phyloP scores from a whole-genome alignment of 2,113 vertebrate genomes.

The Ranitomeya variabilis region DNA sequence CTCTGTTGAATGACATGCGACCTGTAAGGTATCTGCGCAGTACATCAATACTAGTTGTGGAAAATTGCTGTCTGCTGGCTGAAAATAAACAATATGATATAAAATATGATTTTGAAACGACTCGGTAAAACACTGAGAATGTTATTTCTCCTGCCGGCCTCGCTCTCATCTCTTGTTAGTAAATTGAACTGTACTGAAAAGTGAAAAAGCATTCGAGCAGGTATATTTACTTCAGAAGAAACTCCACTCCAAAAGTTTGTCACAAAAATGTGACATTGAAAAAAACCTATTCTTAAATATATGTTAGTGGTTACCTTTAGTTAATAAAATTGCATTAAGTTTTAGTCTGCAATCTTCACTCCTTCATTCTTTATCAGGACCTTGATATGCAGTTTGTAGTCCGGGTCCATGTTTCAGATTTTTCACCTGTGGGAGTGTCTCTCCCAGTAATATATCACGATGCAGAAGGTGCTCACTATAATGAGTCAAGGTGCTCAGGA shows the following conservation, averaged over 20 bases:
- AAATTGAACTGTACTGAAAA: slow-evolving; percentile 68
- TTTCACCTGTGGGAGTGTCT: too few relatives aligned
- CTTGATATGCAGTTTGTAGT: too few relatives aligned
- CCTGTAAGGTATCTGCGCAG: slow-evolving; percentile 79
- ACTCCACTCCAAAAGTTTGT: background rate
- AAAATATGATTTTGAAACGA: slow-evolving; percentile 81
- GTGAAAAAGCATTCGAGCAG: slow-evolving; percentile 6
- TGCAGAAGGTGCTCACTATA: too few relatives aligned
- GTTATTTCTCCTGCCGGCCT: slow-evolving; percentile 81
- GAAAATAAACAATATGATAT: slow-evolving; percentile 92
- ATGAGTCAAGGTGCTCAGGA: too few relatives aligned
- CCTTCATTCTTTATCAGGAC: too few relatives aligned
- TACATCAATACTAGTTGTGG: slow-evolving; percentile 77
- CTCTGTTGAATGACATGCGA: slow-evolving; percentile 86
- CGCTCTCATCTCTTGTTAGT: slow-evolving; percentile 78
- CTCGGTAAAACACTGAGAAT: slow-evolving; percentile 76
- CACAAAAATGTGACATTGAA: background rate
- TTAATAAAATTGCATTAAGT: too few relatives aligned
- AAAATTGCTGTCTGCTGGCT: slow-evolving; percentile 85
- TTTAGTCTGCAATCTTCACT: too few relatives aligned
- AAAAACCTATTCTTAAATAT: too few relatives aligned
- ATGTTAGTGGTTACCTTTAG: too few relatives aligned
- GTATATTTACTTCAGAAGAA: slow-evolving; percentile 5
- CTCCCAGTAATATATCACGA: too few relatives aligned
- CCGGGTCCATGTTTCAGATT: too few relatives aligned